A percentile compares a stretch with the other conserved stretches of the same genome.
These are phyloP conservation scores for Listronotus oregonensis DNA, from an alignment of 1,140 invertebrate species.

Conservation along the genomic window DNA sequence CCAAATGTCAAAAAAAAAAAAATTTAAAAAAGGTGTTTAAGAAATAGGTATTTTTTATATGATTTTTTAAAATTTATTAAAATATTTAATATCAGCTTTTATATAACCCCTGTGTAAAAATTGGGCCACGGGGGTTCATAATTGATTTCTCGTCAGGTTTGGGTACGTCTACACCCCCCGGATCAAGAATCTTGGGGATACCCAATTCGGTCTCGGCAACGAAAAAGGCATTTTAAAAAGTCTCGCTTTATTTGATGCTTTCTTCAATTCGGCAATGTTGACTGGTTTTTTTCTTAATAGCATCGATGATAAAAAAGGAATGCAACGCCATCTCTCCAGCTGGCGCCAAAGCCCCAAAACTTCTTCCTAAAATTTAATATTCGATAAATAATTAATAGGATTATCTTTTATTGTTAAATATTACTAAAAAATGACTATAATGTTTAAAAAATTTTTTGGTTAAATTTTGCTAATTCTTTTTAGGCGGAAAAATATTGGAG, in stretches of 20 bases:
- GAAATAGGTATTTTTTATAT: no score
- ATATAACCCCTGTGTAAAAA: constrained; percentile 84
- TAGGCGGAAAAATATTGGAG: no score
- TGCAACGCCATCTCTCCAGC: constrained; percentile 96
- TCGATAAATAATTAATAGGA: no score
- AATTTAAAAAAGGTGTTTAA: no score
- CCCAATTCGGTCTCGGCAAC: constrained; percentile 91
- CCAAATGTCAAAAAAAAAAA: no score
- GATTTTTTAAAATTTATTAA: no score
- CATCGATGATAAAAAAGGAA: constrained; percentile 96
- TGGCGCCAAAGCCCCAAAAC: constrained; percentile 94
- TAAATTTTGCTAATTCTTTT: no score
- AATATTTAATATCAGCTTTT: no score
- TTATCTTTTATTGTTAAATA: no score
- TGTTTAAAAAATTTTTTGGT: no score
- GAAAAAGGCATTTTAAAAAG: constrained; percentile 92
- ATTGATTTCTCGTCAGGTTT: constrained; percentile 98
- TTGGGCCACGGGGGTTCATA: constrained; percentile 99
- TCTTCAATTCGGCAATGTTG: constrained; percentile 79
- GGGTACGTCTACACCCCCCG: constrained; percentile 96
- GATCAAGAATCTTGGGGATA: constrained; percentile 89
- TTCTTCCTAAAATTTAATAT: constrained; percentile 63
- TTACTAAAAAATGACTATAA: no score
- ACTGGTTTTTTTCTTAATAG: constrained; percentile 92
- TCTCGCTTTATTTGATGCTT: constrained; percentile 77